phyloP scores from a whole-genome alignment of 2,888 invertebrate species.

The Mystacides longicornis region DNA sequence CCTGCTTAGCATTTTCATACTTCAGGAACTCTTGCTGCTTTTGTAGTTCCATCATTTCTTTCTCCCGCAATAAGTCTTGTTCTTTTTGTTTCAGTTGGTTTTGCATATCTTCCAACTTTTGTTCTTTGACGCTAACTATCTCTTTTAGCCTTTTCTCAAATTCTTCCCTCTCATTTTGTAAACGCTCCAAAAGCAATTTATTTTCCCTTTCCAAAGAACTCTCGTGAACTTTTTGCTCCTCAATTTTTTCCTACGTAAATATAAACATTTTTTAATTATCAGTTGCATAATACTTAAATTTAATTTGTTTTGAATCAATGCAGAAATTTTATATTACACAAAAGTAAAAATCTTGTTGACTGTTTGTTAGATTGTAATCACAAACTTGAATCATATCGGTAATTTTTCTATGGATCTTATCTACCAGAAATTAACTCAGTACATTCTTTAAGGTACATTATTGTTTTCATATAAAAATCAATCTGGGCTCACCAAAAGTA shows the following conservation, averaged over 20 bases:
- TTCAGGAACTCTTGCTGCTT: slow-evolving; percentile 38
- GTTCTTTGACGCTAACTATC: slow-evolving; percentile 48
- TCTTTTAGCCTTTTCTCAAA: slow-evolving; percentile 43
- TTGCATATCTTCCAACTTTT: slow-evolving; percentile 44
- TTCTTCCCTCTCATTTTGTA: slow-evolving; percentile 44
- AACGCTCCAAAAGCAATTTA: slow-evolving; percentile 39
- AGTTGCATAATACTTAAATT: too few relatives aligned
- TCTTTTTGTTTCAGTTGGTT: slow-evolving; percentile 37
- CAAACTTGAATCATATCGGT: too few relatives aligned
- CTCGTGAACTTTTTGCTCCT: slow-evolving; percentile 39
- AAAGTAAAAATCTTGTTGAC: too few relatives aligned
- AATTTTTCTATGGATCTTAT: too few relatives aligned
- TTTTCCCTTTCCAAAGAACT: slow-evolving; percentile 43
- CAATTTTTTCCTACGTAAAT: background rate
- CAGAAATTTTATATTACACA: too few relatives aligned
- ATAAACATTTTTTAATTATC: too few relatives aligned
- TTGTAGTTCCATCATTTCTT: slow-evolving; percentile 4
- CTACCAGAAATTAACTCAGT: too few relatives aligned
- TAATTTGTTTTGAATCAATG: too few relatives aligned
- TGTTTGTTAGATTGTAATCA: too few relatives aligned
- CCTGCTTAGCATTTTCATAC: slow-evolving; percentile 40
- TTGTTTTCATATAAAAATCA: too few relatives aligned
- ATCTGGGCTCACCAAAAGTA: too few relatives aligned
- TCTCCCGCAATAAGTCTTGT: slow-evolving; percentile 9
- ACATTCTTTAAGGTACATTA: too few relatives aligned